Evolutionary conservation across 2,888 invertebrate species (phyloP), one percentile per base, ranked within the genome.

Genomic region (Athrips mouffetella): DNA sequence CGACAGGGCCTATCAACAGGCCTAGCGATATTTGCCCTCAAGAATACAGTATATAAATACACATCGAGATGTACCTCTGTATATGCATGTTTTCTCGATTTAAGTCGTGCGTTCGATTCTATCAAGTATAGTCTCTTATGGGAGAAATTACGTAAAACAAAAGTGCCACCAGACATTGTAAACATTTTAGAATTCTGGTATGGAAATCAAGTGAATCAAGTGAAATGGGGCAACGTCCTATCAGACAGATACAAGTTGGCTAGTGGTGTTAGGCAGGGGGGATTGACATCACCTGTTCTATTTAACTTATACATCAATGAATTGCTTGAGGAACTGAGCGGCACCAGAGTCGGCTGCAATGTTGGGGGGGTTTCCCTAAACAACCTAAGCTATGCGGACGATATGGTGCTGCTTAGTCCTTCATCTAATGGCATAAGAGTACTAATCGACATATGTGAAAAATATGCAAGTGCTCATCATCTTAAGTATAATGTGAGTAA

Each of bases 241-340:
- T 31, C 31, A 3, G 31, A 11, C 31, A 4, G 10, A 5, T 31
- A 31, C 13, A 4, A 31, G 31, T 13, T 31, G 13, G 2, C 2
- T 2, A 52, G 54, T 31, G 51, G 54, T 5, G 54, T 54, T 15
- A 45, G 54, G 11, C 54, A 54, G 48, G 54, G 51, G 23, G 50
- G 54, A 1, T 21, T 52, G 11, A 50, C 50, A 6, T 54, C 54
- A 1, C 51, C 54, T 1, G 20, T 15, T 3, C 49, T 51, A 2
- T 54, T 51, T 16, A 53, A 39, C 30, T 11, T 49, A 5, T 53
- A 49, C 27, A 27, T 50, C 16, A 51, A 50, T 16, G 48, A 44
- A 3, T 29, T 53, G 39, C 47, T 53, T 8, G 51, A 8, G 18
- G 49, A 37, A 29, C 53, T 51, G 39, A 51, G 48, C 30, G 40